Evolutionary conservation across 2,888 invertebrate genomes (phyloP).

Genomic region (Salpingus planirostris): DNA sequence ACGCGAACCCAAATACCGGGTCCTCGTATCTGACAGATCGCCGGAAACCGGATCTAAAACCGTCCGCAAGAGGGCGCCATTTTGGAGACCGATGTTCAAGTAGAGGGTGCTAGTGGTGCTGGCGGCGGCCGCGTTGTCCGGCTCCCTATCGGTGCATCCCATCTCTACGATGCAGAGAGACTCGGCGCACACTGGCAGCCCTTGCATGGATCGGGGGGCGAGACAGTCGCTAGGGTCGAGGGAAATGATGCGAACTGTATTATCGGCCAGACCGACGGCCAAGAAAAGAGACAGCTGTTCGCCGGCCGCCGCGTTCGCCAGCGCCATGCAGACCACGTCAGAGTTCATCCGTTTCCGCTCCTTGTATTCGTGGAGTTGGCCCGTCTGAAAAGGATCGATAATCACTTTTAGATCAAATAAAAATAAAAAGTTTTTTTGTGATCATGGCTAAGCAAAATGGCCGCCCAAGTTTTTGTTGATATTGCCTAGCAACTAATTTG

Average conservation of each 20-base stretch:
- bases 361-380: slow-evolving; percentile 96
- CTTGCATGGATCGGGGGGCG: slow-evolving; percentile 92
- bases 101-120: slow-evolving; percentile 71
- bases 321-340: slow-evolving; percentile 97
- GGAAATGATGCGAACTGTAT: slow-evolving; percentile 95
- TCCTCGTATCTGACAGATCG: slow-evolving; percentile 93
- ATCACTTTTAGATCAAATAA: too few species aligned
- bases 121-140: slow-evolving; percentile 50
- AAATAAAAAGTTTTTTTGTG: slow-evolving; percentile 7
- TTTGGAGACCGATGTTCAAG: slow-evolving; percentile 94
- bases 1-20: slow-evolving; percentile 82
- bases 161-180: slow-evolving; percentile 95
- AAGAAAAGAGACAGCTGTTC: slow-evolving; percentile 93
- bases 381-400: slow-evolving; percentile 78
- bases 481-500: too few species aligned
- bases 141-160: slow-evolving; percentile 60
- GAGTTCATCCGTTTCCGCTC: slow-evolving; percentile 94
- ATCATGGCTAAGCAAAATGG: too few species aligned
- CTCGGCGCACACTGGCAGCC: slow-evolving; percentile 91
- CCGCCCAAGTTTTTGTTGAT: too few species aligned
- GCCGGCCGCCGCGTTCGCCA: slow-evolving; percentile 90
- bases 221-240: slow-evolving; percentile 95
- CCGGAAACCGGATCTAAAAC: slow-evolving; percentile 94
- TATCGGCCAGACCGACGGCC: slow-evolving; percentile 91
- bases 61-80: slow-evolving; percentile 88